Percentiles rank a stretch among this genome's conserved stretches.
These are phyloP conservation scores for Chionis minor DNA, from an alignment of 2,113 vertebrate species.

Conservation along the genomic window DNA sequence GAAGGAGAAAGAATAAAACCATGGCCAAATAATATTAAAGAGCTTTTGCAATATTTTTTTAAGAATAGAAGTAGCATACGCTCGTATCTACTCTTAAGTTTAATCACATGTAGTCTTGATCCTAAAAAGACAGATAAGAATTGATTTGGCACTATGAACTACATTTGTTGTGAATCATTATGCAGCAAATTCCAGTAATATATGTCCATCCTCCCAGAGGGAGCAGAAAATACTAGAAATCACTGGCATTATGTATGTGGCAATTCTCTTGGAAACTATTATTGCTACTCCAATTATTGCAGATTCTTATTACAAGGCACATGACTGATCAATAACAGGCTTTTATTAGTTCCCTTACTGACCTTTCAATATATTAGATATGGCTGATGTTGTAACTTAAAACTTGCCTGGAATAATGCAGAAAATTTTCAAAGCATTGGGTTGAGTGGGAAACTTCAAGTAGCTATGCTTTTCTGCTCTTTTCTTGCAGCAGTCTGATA, in stretches of 20 bases:
- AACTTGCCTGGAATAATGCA: not conserved
- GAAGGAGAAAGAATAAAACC: not conserved
- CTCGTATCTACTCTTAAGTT: not conserved
- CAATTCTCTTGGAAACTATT: constrained; percentile 11
- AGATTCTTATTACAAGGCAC: constrained; percentile 6
- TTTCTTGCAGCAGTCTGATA: not conserved
- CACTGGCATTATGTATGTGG: not conserved
- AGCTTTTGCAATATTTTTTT: not conserved
- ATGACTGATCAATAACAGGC: not conserved
- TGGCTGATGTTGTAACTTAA: not conserved
- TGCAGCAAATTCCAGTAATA: constrained; percentile 21
- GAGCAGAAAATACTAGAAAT: constrained; percentile 19
- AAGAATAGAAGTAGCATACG: not conserved
- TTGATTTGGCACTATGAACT: constrained; percentile 6
- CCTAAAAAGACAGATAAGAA: constrained; percentile 4
- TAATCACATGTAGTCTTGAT: not conserved
- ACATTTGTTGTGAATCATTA: constrained; percentile 12
- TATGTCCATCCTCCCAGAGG: not conserved
- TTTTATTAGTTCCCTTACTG: not conserved
- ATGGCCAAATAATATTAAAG: not conserved
- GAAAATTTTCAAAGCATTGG: not conserved
- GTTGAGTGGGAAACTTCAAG: not conserved
- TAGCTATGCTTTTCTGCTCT: not conserved
- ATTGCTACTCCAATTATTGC: constrained; percentile 31
- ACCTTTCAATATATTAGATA: not conserved